Conservation (phyloP, 2,888 invertebrate genomes). For the Oxytorus armatus region DNA sequence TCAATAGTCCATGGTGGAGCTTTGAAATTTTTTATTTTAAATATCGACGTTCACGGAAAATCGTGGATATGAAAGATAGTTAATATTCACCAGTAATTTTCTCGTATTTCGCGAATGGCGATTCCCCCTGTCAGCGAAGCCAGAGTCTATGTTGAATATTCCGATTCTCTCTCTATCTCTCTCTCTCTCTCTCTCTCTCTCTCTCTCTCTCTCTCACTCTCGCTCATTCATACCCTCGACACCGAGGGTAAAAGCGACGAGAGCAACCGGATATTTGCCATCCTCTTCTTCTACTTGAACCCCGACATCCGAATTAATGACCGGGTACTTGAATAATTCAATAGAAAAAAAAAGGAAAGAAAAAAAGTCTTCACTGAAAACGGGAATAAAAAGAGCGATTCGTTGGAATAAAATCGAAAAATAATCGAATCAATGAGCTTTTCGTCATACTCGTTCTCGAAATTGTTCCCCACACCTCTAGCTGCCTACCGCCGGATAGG, state of each 20-base stretch:
- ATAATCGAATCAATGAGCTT: constrained; percentile 38
- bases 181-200: neutral
- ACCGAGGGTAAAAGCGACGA: constrained; percentile 6
- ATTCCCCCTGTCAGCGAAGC: neutral
- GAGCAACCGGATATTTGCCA: neutral
- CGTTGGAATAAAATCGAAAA: constrained; percentile 27
- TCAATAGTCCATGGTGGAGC: no score
- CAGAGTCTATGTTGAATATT: constrained; percentile 30
- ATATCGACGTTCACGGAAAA: neutral
- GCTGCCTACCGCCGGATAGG: neutral
- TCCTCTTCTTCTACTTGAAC: constrained; percentile 10
- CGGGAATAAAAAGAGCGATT: constrained; percentile 21
- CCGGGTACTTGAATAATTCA: constrained; percentile 40
- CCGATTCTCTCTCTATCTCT: neutral
- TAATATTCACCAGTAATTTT: constrained; percentile 9
- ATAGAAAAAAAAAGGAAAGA: neutral
- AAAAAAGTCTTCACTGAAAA: neutral
- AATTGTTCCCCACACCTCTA: constrained; percentile 23
- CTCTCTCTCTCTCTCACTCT: neutral
- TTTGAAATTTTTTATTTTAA: no score
- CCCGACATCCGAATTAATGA: constrained; percentile 46
- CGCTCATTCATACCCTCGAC: no score
- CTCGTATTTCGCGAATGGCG: neutral
- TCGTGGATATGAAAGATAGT: neutral
- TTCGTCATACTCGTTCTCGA: constrained; percentile 11